Evolutionary conservation across 2,797 vertebrate species (phyloP).

Genomic region (Meda fulgida): DNA sequence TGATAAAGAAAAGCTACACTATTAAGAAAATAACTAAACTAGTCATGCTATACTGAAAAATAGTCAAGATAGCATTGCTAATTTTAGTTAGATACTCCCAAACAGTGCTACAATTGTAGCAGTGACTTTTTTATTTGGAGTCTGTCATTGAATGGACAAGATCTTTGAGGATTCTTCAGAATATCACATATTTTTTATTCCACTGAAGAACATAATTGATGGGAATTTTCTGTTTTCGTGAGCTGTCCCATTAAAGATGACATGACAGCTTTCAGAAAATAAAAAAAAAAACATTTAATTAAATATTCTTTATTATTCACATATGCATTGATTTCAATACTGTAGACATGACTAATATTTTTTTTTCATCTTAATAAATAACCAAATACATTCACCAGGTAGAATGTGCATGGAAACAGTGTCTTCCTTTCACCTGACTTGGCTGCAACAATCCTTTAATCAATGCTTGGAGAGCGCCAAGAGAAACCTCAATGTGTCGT

Average conservation of each 20-base stretch:
- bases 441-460: slow-evolving; percentile 46
- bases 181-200: neutral
- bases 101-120: neutral
- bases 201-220: neutral
- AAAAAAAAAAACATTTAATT: neutral
- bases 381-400: slow-evolving; percentile 42
- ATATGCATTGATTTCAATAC: neutral
- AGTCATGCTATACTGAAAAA: neutral
- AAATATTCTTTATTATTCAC: neutral
- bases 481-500: slow-evolving; percentile 38
- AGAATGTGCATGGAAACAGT: slow-evolving; percentile 43
- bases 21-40: neutral
- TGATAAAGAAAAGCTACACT: neutral
- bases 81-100: neutral
- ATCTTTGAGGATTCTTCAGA: neutral
- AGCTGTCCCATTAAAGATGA: neutral
- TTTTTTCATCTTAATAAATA: slow-evolving; percentile 22
- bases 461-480: slow-evolving; percentile 30
- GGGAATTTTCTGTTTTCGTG: neutral
- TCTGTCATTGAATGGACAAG: neutral
- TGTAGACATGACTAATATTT: neutral
- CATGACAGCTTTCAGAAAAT: neutral
- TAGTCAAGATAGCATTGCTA: neutral
- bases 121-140: neutral
- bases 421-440: slow-evolving; percentile 48